Evolutionary conservation across 2,797 vertebrate genomes (phyloP), one percentile per base, ranked within the genome.

Genomic region (Thripadectes ignobilis): DNA sequence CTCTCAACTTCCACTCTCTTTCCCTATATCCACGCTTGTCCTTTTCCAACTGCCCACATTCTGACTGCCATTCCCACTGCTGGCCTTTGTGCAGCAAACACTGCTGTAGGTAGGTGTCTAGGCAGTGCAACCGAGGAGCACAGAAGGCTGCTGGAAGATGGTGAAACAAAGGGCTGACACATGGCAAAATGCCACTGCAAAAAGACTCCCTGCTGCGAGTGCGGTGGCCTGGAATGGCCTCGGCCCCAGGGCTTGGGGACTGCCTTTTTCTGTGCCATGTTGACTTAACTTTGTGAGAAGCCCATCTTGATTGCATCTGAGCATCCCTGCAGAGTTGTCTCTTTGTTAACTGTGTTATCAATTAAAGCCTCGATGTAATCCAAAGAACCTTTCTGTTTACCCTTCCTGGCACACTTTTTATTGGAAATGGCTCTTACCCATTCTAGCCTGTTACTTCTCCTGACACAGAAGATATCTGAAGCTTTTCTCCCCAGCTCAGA

Each of bases 281-380:
- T 97, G 93, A 96, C 77, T 93, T 95, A 92, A 82, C 94, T 93
- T 89, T 85, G 82, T 90, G 55, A 89, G 94, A 79, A 93, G 85
- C 58, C 66, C 95, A 95, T 96, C 84, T 86, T 96, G 95, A 95
- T 78, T 32, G 29, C 91, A 95, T 97, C 78, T 96, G 91, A 96
- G 92, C 73, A 95, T 89, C 93, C 93, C 89, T 38, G 85, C 19
- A 66, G 93, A 92, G 94, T 9, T 77, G 76, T 54, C 57, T 66
- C 79, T 95, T 91, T 93, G 95, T 92, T 95, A 85, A 88, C 79
- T 85, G 89, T 95, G 92, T 93, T 96, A 94, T 88, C 78, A 91
- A 65, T 88, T 95, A 89, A 96, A 92, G 61, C 63, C 57, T 75
- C 2, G 2, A 71, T 96, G 79, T 57, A 88, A 86, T 85, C 71